Conservation (phyloP, 1,140 invertebrate genomes). For the Aphelenchoides besseyi region DNA sequence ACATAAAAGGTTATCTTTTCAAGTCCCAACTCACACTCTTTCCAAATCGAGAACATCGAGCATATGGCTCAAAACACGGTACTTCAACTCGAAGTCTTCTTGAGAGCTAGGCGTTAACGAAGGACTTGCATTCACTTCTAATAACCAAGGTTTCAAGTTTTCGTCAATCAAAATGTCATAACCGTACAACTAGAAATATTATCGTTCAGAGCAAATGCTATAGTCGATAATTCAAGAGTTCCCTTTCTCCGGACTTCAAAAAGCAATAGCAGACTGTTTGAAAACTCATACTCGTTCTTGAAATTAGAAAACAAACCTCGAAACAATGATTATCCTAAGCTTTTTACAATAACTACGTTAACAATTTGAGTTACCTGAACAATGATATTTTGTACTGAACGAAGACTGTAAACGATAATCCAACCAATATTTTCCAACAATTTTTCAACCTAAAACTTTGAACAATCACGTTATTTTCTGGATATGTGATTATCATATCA, state of each 20-base stretch:
- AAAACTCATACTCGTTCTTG: no score
- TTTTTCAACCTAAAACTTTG: slow-evolving; percentile 60
- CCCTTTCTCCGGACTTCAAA: no score
- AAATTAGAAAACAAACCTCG: slow-evolving; percentile 59
- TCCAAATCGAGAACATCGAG: slow-evolving; percentile 67
- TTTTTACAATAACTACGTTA: slow-evolving; percentile 48
- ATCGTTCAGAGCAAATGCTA: background rate
- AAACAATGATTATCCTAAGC: slow-evolving; percentile 68
- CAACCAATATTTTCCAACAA: slow-evolving; percentile 64
- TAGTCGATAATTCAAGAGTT: no score
- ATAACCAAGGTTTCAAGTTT: slow-evolving; percentile 62
- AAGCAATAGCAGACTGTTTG: no score
- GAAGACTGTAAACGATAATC: slow-evolving; percentile 66
- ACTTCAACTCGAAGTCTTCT: slow-evolving; percentile 67
- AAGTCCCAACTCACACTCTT: slow-evolving; percentile 60
- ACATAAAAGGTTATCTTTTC: slow-evolving; percentile 1
- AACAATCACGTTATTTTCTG: slow-evolving; percentile 11
- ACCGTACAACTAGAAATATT: slow-evolving; percentile 60
- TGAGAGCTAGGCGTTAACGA: slow-evolving; percentile 66
- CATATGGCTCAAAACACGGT: slow-evolving; percentile 65
- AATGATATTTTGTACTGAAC: slow-evolving; percentile 63
- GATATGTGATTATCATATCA: slow-evolving; percentile 55
- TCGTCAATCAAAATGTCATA: slow-evolving; percentile 66
- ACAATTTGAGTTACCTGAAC: slow-evolving; percentile 62
- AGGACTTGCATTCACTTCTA: slow-evolving; percentile 66